Evolutionary conservation across 2,888 invertebrate species (phyloP), one percentile per base, ranked within the genome.

Genomic region (Branchellion lobata): DNA sequence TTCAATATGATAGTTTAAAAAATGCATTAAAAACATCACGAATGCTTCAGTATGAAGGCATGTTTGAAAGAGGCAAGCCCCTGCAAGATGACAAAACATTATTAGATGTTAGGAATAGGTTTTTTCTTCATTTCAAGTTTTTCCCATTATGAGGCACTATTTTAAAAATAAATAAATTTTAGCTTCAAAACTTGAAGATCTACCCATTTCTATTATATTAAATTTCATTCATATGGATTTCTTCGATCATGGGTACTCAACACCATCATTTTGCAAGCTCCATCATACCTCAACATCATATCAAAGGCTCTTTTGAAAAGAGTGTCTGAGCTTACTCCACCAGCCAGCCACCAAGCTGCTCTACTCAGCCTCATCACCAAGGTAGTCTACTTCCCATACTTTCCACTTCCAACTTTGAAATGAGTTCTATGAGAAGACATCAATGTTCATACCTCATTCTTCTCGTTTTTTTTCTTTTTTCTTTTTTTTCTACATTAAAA

Each of bases 291-390:
- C 47, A 47, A 47, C 18, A 47, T 47, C 8, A 47, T 47, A 47
- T 21, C 11, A 36, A 33, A 95, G 92, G 95, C 95, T 0, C 89
- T 98, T 0, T 89, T 98, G 69, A 96, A 97, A 87, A 91, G 96
- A 53, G 96, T 96, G 86, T 90, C 92, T 34, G 96, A 98, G 86
- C 90, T 99, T 81, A 94, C 94, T 73, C 97, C 97, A 0, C 91
- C 94, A 0, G 91, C 95, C 0, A 91, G 92, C 0, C 97, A 98
- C 85, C 95, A 96, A 88, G 93, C 95, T 0, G 92, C 95, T 0
- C 93, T 98, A 78, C 91, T 94, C 40, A 95, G 94, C 88, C 90
- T 99, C 27, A 94, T 97, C 47, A 95, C 95, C 0, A 57, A 57
- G 24, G 61, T 57, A 47, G 47, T 8, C 18, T 47, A 14, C 47